A percentile compares a stretch with the other conserved stretches of the same genome.
phyloP scores from a whole-genome alignment of 2,888 invertebrate genomes.

The Tenthredo livida region DNA sequence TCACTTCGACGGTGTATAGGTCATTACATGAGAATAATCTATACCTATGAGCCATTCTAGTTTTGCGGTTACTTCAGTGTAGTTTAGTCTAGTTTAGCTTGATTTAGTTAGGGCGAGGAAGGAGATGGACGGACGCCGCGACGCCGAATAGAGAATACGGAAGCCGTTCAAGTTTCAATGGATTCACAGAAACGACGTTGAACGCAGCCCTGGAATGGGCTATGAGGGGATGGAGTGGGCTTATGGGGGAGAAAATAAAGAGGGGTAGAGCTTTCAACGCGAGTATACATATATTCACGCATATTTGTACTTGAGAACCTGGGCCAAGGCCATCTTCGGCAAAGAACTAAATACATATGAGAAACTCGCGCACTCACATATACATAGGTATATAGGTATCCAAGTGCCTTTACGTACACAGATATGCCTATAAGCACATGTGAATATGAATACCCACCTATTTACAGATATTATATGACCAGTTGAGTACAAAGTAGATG shows the following conservation, averaged over 20 bases:
- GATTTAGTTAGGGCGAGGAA: neutral
- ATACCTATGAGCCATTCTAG: neutral
- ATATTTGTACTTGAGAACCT: constrained; percentile 41
- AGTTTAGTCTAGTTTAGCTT: constrained; percentile 9
- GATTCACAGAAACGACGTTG: constrained; percentile 54
- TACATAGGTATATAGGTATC: too few relatives aligned
- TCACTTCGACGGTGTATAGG: neutral
- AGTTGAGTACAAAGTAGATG: neutral
- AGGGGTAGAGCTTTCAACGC: constrained; percentile 48
- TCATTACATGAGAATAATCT: neutral
- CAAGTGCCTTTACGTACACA: neutral
- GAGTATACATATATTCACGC: constrained; percentile 29
- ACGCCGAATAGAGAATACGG: constrained; percentile 45
- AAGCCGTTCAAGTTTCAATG: constrained; percentile 55
- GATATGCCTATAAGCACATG: neutral
- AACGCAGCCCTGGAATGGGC: constrained; percentile 53
- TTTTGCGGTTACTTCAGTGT: constrained; percentile 15
- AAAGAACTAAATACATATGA: constrained; percentile 18
- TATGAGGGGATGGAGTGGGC: constrained; percentile 51
- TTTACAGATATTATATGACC: constrained; percentile 10
- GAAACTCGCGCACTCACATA: neutral
- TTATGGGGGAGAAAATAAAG: constrained; percentile 51
- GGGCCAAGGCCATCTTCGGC: constrained; percentile 47
- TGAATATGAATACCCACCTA: neutral
- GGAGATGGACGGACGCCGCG: constrained; percentile 17